Evolutionary conservation across 23 tunicate species (phyloP), one percentile per base, ranked within the genome.

Genomic region (Styela clava): DNA sequence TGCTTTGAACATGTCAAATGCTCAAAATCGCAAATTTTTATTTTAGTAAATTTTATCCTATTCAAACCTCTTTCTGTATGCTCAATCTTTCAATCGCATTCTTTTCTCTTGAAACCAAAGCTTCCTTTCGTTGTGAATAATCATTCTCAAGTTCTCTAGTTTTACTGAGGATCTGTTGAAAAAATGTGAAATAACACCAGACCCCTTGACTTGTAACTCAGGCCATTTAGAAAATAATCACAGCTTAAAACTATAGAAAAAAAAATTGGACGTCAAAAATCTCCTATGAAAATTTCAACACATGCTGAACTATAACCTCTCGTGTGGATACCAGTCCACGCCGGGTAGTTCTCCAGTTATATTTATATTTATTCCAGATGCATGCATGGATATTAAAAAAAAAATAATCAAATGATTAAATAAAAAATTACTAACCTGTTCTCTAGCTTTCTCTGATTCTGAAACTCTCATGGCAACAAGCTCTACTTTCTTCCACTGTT

Each of bases 401-500:
- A n/a, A n/a, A n/a, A n/a, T n/a, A n/a, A n/a, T n/a, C n/a, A n/a
- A n/a, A n/a, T n/a, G n/a, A n/a, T n/a, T n/a, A n/a, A n/a, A n/a
- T n/a, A n/a, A n/a, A n/a, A n/a, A 12, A 44, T 44, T 44, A 44
- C 77, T 70, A 34, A 93, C 98, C 76, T 61, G 35, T 3, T 88
- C 84, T 87, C 86, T 93, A 12, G 85, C 31, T 33, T 76, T 84
- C 69, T 88, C 87, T n/a, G 85, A 33, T 69, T 93, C 98, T 25
- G 84, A 84, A 71, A 84, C 27, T 69, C 88, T 84, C 84, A 88
- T 69, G 28, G 79, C 74, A 31, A 85, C 29, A 23, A 93, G 74
- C 51, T 93, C 98, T 30, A 82, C 33, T 33, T 63, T 32, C 35
- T 93, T 93, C 98, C 98, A 93, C 36, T 93, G 89, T 69, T 93